Percentiles rank a stretch among this genome's conserved stretches.
Evolutionary conservation across 2,888 invertebrate species (phyloP).

Genomic region (Aethes cnicana): DNA sequence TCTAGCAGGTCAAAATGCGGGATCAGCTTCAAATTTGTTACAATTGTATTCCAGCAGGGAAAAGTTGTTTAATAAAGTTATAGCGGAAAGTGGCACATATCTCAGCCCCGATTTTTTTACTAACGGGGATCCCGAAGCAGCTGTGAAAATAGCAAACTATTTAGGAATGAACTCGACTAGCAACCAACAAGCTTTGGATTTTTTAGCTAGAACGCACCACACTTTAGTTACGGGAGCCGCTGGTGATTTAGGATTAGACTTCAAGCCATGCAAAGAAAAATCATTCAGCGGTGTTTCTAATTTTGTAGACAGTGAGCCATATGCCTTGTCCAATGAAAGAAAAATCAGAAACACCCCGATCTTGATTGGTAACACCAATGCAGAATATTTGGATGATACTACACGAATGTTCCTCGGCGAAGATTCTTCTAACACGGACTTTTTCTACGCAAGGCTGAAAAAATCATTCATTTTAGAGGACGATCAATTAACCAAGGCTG

Average conservation of each 20-base stretch:
- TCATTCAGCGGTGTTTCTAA: conserved; percentile 67
- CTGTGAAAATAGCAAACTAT: conserved; percentile 59
- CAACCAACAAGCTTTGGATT: conserved; percentile 58
- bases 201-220: conserved; percentile 52
- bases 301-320: conserved; percentile 63
- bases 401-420: conserved; percentile 37
- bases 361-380: conserved; percentile 64
- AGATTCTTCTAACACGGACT: conserved; percentile 56
- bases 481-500: conserved; percentile 46
- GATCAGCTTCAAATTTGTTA: conserved; percentile 61
- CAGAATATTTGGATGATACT: conserved; percentile 46
- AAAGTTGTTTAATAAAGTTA: conserved; percentile 67
- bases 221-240: conserved; percentile 60
- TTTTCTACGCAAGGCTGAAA: conserved; percentile 56
- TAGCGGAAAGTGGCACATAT: conserved; percentile 69
- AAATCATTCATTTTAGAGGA: conserved; percentile 61
- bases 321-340: conserved; percentile 54
- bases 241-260: conserved; percentile 49
- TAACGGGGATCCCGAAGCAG: conserved; percentile 55
- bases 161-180: conserved; percentile 61
- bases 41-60: conserved; percentile 66
- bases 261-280: conserved; percentile 67
- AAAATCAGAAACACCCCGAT: conserved; percentile 64
- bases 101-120: conserved; percentile 63
- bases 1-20: conserved; percentile 67